Conservation (phyloP, 2,888 invertebrate species). For the Liposcelis brunnea region DNA sequence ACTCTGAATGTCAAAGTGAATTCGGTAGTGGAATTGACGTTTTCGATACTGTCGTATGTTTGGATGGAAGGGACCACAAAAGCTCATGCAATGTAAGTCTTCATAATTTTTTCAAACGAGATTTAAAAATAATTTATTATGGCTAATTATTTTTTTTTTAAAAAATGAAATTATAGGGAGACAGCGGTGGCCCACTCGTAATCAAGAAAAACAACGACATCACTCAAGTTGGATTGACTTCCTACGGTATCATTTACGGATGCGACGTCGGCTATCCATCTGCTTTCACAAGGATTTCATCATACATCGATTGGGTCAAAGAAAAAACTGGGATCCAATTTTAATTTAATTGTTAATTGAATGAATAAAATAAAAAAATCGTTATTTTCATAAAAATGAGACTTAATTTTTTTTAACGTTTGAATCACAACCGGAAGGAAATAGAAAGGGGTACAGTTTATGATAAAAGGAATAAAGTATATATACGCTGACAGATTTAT, state of each 20-base stretch:
- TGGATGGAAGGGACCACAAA: not conserved
- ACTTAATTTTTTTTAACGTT: too few species aligned
- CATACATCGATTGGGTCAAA: not conserved
- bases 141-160: too few species aligned
- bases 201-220: slow-evolving; percentile 8
- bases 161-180: slow-evolving; percentile 5
- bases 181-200: slow-evolving; percentile 2
- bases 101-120: not conserved
- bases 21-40: slow-evolving; percentile 1
- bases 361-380: too few species aligned
- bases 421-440: too few species aligned
- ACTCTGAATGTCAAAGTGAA: not conserved
- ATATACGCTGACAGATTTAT: too few species aligned
- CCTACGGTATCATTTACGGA: not conserved
- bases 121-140: too few species aligned
- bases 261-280: not conserved
- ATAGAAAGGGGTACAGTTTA: too few species aligned
- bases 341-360: not conserved
- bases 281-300: not conserved
- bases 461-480: too few species aligned
- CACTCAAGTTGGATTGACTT: not conserved
- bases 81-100: slow-evolving; percentile 7
- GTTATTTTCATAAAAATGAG: too few species aligned
- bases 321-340: too few species aligned
- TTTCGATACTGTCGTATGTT: slow-evolving; percentile 4